These are phyloP conservation scores for Columba livia DNA, from an alignment of 2,113 vertebrate species.

Conservation along the genomic window DNA sequence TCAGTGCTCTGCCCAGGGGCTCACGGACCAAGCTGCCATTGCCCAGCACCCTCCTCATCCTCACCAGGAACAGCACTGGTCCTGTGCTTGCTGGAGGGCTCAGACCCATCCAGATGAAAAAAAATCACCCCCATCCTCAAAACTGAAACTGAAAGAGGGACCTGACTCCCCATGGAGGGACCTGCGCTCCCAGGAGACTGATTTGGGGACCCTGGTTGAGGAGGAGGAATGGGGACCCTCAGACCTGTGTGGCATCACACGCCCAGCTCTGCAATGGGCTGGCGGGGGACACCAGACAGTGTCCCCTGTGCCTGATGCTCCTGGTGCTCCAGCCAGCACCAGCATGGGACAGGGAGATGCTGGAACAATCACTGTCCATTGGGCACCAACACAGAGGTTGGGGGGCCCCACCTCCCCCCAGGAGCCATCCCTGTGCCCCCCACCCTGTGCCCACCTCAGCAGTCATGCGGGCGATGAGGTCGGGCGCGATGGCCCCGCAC, in stretches of 20 bases:
- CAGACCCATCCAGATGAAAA: background rate
- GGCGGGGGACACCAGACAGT: background rate
- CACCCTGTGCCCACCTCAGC: constrained; percentile 81
- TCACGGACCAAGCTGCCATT: too few relatives aligned
- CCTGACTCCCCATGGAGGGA: background rate
- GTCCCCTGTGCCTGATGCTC: background rate
- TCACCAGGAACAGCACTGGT: background rate
- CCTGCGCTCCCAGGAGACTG: background rate
- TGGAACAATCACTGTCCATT: background rate
- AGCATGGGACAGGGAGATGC: background rate
- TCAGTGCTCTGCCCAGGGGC: background rate
- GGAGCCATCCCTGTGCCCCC: background rate
- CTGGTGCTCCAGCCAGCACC: fast-evolving
- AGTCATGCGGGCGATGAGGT: constrained; percentile 90
- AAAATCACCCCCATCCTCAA: background rate
- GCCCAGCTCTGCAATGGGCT: background rate
- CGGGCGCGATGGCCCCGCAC: constrained; percentile 80
- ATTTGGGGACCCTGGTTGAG: background rate
- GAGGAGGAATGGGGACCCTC: background rate
- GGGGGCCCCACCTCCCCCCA: background rate
- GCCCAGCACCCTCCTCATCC: background rate
- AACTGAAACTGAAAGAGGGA: background rate
- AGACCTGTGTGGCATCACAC: background rate
- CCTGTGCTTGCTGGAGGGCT: background rate
- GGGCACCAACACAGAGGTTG: background rate